Evolutionary conservation across 2,888 invertebrate genomes (phyloP), one percentile per base, ranked within the genome.

Genomic region (Drosophila differens): DNA sequence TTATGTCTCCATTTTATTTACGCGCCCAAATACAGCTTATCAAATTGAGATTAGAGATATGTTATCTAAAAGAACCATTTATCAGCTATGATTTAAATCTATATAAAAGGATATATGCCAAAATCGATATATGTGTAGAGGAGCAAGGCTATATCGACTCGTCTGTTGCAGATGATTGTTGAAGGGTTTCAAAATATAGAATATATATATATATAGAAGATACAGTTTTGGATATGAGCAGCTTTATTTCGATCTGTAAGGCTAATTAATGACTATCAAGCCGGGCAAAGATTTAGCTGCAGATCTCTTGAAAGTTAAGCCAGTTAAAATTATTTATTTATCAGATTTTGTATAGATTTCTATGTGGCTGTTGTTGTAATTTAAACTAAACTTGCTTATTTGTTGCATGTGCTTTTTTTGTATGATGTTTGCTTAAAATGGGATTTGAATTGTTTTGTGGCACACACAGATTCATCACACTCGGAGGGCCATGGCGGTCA

Each of bases 381-480:
- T 19, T 7, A 19, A 3, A 39, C 19, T 3, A 19, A 19, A 39
- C 9, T 9, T 32, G 32, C 32, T 35, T 14, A 35, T 35, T 35
- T 39, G 39, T 19, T 39, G 39, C 19, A 39, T 19, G 4, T 3
- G 33, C 37, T 44, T 32, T 41, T 32, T 16, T 58, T 32, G 12
- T 25, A 12, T 16, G 1, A 7, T 32, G 14, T 22, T 47, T 32
- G 14, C 14, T 47, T 22, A 47, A 22, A 47, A 22, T 47, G 22
- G 6, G 7, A 28, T 22, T 14, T 30, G 14, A 19, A 41, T 51
- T 30, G 25, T 39, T 22, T 25, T 62, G 25, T 35, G 19, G 14
- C 22, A 16, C 37, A 35, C 44, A 37, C 74, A 92, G 92, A 92
- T 80, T 92, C 92, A n/a, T 92, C 92, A n/a, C 92, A 92, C 73